Conservation (phyloP, 2,113 vertebrate genomes). For the Numida meleagris region DNA sequence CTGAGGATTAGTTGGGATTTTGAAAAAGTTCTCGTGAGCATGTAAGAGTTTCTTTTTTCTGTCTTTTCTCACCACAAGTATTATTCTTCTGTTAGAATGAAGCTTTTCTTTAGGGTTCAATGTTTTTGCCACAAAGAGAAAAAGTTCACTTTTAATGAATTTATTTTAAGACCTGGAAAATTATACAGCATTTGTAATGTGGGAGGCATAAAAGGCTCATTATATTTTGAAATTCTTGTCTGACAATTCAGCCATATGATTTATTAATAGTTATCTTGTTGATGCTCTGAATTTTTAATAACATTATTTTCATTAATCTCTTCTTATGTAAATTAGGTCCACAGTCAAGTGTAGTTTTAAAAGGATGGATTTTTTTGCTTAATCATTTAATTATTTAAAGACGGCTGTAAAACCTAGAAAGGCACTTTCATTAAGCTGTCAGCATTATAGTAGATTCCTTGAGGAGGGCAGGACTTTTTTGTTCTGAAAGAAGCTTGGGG, state of each 20-base stretch:
- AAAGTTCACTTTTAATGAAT: constrained; percentile 70
- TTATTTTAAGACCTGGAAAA: constrained; percentile 66
- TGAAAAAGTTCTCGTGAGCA: constrained; percentile 28
- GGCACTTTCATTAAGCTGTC: constrained; percentile 72
- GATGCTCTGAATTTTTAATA: constrained; percentile 78
- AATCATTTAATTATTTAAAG: constrained; percentile 75
- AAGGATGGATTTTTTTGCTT: constrained; percentile 70
- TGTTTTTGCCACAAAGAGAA: constrained; percentile 63
- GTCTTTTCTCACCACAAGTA: not conserved
- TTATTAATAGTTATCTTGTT: constrained; percentile 78
- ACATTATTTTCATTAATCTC: constrained; percentile 77
- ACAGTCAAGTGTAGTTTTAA: constrained; percentile 71
- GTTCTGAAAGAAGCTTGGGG: constrained; percentile 65
- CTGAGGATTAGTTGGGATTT: constrained; percentile 36
- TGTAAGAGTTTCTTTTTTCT: constrained; percentile 10
- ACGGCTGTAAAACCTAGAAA: constrained; percentile 65
- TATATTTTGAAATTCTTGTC: constrained; percentile 76
- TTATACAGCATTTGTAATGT: constrained; percentile 68
- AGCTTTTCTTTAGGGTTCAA: constrained; percentile 57
- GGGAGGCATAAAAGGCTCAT: constrained; percentile 73
- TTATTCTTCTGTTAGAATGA: constrained; percentile 46
- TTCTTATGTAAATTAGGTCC: constrained; percentile 73
- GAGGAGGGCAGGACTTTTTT: constrained; percentile 67
- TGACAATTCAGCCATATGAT: constrained; percentile 77
- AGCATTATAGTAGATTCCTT: constrained; percentile 67